Evolutionary conservation across 2,797 vertebrate genomes (phyloP).

Genomic region (Halcyon chelicuti): DNA sequence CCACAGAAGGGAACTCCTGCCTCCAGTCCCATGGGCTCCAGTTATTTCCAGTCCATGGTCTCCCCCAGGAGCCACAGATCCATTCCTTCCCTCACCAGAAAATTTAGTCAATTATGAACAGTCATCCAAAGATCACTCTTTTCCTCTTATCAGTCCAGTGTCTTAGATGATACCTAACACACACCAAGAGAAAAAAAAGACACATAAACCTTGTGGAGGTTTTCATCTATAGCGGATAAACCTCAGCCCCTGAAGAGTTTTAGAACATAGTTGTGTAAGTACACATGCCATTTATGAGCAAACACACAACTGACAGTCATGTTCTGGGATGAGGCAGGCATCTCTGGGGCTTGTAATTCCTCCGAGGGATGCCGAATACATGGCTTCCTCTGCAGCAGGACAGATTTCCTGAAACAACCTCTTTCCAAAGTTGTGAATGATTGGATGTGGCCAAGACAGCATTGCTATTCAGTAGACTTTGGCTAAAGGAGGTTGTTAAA

Average conservation of each 20-base stretch:
- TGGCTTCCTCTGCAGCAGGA: accelerated
- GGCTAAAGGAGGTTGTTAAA: background rate
- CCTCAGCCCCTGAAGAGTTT: background rate
- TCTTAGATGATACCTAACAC: background rate
- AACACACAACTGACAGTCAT: background rate
- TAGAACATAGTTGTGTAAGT: accelerated
- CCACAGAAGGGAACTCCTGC: background rate
- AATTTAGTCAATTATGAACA: background rate
- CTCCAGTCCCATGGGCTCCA: accelerated
- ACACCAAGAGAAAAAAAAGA: background rate
- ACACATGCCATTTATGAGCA: background rate
- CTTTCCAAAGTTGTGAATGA: background rate
- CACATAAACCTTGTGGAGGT: background rate
- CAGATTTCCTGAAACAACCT: background rate
- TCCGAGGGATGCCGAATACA: background rate
- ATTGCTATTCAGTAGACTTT: background rate
- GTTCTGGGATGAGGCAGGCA: background rate
- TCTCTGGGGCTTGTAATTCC: background rate
- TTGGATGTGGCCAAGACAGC: background rate
- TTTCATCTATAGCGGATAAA: background rate
- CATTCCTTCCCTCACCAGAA: background rate
- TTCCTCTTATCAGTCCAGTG: background rate
- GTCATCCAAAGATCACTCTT: background rate
- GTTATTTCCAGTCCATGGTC: background rate
- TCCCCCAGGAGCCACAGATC: background rate